phyloP scores from a whole-genome alignment of 2,113 vertebrate genomes.

The Caretta caretta region DNA sequence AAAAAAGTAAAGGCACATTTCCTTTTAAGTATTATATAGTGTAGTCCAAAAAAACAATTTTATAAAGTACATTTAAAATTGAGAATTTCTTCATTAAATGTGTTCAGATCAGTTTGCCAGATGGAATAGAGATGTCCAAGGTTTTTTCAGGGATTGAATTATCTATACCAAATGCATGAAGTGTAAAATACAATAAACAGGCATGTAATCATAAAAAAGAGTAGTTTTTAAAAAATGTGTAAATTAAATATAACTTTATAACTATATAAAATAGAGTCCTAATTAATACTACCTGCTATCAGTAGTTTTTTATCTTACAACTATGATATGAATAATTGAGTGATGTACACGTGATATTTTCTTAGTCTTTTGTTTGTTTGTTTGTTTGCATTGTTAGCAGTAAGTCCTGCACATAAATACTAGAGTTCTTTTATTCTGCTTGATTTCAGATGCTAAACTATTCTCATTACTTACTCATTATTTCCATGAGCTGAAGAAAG shows the following conservation, averaged over 20 bases:
- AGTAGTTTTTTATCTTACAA: neutral
- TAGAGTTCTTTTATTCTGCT: neutral
- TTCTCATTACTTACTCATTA: neutral
- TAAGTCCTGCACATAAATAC: neutral
- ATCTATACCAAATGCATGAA: neutral
- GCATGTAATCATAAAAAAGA: neutral
- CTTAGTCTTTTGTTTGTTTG: neutral
- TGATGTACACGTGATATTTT: neutral
- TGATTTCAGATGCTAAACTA: neutral
- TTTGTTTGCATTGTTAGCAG: neutral
- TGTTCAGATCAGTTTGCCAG: neutral
- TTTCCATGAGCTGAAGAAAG: neutral
- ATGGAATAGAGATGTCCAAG: neutral
- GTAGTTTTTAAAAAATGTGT: neutral
- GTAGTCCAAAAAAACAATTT: neutral
- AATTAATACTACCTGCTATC: neutral
- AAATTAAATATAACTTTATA: neutral
- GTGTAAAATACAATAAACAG: neutral
- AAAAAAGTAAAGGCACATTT: conserved; percentile 10
- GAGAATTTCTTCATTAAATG: conserved; percentile 31
- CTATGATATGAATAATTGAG: neutral
- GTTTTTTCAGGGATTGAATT: neutral
- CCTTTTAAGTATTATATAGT: conserved; percentile 21
- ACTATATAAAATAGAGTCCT: neutral
- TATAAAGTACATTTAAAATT: neutral